phyloP scores from a whole-genome alignment of 2,888 invertebrate species.

The Minunthozetes semirufus region DNA sequence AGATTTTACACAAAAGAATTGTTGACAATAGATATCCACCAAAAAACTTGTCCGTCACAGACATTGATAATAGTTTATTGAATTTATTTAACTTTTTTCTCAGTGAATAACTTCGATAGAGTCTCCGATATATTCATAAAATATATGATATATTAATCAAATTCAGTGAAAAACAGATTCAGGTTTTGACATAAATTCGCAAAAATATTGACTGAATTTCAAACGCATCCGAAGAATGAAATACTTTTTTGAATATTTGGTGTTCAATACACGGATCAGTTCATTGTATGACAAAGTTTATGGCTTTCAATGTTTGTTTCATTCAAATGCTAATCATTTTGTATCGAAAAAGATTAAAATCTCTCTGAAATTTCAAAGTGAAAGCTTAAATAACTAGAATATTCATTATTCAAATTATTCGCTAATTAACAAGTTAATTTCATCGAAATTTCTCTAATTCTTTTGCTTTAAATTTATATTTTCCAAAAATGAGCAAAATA shows the following conservation, averaged over 20 bases:
- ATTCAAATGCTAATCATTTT: too few relatives aligned
- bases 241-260: not conserved
- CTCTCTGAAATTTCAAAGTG: too few relatives aligned
- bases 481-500: too few relatives aligned
- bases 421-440: too few relatives aligned
- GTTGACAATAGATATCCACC: not conserved
- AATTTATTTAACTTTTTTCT: constrained; percentile 7
- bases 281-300: too few relatives aligned
- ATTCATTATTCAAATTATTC: too few relatives aligned
- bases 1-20: not conserved
- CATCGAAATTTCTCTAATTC: too few relatives aligned
- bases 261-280: too few relatives aligned
- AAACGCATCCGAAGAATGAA: not conserved
- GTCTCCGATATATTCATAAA: not conserved
- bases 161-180: not conserved
- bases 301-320: too few relatives aligned
- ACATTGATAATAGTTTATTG: constrained; percentile 26
- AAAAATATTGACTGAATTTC: not conserved
- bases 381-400: too few relatives aligned
- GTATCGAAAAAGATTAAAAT: too few relatives aligned
- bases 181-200: not conserved
- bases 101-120: not conserved
- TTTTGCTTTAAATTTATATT: too few relatives aligned
- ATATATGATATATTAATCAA: constrained; percentile 4
- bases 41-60: constrained; percentile 1